Conservation (phyloP, 2,888 invertebrate species). For the Siphlonurus alternatus region DNA sequence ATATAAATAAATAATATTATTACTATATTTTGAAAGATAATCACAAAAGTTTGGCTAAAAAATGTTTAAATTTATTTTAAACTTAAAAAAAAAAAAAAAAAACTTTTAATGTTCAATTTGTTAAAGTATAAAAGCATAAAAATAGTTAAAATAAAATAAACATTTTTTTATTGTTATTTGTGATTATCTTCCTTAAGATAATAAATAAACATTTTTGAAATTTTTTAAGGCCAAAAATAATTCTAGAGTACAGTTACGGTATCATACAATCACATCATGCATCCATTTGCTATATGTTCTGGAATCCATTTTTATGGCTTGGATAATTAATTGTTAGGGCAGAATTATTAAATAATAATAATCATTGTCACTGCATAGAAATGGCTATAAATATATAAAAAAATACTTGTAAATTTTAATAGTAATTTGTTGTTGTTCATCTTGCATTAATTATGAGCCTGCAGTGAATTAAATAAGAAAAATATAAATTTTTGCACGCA, state of each 20-base stretch:
- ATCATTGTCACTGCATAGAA: too few species aligned
- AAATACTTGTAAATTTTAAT: too few species aligned
- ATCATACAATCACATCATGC: background rate
- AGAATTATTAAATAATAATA: too few species aligned
- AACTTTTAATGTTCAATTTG: too few species aligned
- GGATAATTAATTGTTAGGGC: background rate
- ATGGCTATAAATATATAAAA: too few species aligned
- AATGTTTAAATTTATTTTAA: background rate
- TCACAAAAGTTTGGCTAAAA: background rate
- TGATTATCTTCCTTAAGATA: background rate
- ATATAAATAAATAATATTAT: background rate
- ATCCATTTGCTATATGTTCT: background rate
- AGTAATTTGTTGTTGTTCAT: too few species aligned
- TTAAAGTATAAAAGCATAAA: background rate
- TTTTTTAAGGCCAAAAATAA: background rate
- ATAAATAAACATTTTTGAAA: background rate
- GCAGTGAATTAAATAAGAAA: too few species aligned
- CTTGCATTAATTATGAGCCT: too few species aligned
- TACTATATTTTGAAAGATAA: background rate
- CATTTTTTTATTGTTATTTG: background rate
- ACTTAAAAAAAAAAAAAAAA: background rate
- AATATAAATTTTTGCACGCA: too few species aligned
- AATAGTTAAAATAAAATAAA: background rate
- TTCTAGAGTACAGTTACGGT: background rate
- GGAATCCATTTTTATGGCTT: background rate